Base-by-base conservation (phyloP, 2,113 vertebrate species). In the Cathartes aura region DNA sequence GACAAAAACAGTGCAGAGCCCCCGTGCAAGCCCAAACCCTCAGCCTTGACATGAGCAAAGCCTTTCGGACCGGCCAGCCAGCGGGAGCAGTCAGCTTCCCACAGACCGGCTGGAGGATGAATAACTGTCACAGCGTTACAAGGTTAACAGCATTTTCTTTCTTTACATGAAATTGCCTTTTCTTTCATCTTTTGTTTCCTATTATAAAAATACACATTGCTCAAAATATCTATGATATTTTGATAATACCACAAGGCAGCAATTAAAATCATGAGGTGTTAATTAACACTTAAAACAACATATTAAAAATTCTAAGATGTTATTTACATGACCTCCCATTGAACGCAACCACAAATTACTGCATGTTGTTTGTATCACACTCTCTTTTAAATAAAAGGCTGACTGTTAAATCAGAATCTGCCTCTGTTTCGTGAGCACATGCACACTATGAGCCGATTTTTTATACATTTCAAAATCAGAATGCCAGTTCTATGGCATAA, bases 201-300 rank as follows among this genome's bases (percentile, higher is more conserved):
- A 3, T 42, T 81, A 8, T 63, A 92, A 80, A 89, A 93, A 70
- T 10, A 48, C n/a, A 26, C 74, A 3, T 36, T 40, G 75, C 94
- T 52, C 50, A 34, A 38, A 92, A 70, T 73, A 73, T 45, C 83
- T 82, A 3, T 11, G 52, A 40, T 63, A 75, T 40, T 76, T 75
- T 68, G 62, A 55, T 83, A 74, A 76, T 64, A n/a, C 93, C 93
- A 72, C 78, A 32, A 74, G 89, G 73, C 89, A 87, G 70, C 81
- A 97, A 87, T 95, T 96, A 82, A 85, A 95, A 71, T 30, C 5
- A 18, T n/a, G 43, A 55, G 52, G 36, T 5, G 7, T 87, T 93
- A 89, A 93, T 95, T 95, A 89, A 93, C 87, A 79, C 48, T 87
- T 89, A 55, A 95, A 94, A 40, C 29, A 47, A 18, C 73, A 5